Evolutionary conservation across 92 coral and sea anemone genomes (phyloP).

Genomic region (Metridium senile): DNA sequence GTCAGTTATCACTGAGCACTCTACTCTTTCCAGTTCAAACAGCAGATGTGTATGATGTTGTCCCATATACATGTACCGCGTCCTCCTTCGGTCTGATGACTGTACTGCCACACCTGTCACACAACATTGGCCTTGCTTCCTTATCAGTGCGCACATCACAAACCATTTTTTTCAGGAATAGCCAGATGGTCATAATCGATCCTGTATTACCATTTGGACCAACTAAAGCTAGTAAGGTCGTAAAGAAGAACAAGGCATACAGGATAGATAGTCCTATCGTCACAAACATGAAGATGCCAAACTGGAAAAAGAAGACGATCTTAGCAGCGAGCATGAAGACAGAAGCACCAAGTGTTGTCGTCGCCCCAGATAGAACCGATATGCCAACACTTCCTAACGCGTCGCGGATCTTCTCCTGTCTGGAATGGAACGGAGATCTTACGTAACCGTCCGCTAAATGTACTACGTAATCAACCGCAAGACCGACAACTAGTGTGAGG

Average conservation of each 20-base stretch:
- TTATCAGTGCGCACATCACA: conserved; percentile 18
- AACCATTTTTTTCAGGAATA: conserved; percentile 12
- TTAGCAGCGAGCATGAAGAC: conserved; percentile 98
- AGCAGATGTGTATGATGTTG: conserved; percentile 44
- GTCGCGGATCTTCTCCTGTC: conserved; percentile 79
- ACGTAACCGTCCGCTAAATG: conserved; percentile 97
- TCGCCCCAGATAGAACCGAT: conserved; percentile 93
- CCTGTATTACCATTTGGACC: conserved; percentile 96
- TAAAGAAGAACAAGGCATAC: conserved; percentile 82
- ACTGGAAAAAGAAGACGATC: conserved; percentile 92
- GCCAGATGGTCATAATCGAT: conserved; percentile 70
- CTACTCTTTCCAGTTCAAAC: not conserved
- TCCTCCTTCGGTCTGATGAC: conserved; percentile 20
- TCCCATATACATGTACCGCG: conserved; percentile 21
- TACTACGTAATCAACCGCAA: conserved; percentile 96
- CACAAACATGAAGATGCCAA: conserved; percentile 95
- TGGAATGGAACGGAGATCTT: conserved; percentile 61
- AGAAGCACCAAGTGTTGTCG: conserved; percentile 93
- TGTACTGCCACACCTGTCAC: conserved; percentile 34
- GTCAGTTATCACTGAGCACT: not conserved
- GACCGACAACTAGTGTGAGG: conserved; percentile 92
- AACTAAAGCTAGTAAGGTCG: conserved; percentile 77
- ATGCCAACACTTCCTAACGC: conserved; percentile 89
- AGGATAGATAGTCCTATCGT: conserved; percentile 92
- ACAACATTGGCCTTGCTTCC: conserved; percentile 13